Conservation (phyloP, 2,797 vertebrate genomes). For the Enteromius radiatus region DNA sequence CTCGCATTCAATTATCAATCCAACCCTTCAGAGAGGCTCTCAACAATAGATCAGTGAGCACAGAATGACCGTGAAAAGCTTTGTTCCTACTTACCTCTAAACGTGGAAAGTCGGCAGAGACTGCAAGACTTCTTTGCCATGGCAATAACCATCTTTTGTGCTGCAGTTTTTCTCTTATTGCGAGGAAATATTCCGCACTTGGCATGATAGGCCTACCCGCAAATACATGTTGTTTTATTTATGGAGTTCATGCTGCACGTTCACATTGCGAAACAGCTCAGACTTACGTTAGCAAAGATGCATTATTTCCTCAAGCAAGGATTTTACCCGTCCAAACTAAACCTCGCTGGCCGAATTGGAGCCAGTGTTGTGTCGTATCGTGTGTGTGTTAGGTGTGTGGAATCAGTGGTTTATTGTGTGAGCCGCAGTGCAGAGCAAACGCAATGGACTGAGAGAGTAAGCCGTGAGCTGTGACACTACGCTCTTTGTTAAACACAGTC, state of each 20-base stretch:
- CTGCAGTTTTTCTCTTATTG: constrained; percentile 21
- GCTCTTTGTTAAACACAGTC: constrained; percentile 38
- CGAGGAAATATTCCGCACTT: constrained; percentile 30
- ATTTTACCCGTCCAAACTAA: constrained; percentile 36
- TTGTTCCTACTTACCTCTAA: constrained; percentile 27
- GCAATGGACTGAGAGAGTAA: constrained; percentile 37
- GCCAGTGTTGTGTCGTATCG: not conserved
- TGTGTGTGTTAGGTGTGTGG: constrained; percentile 14
- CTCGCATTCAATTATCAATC: constrained; percentile 49
- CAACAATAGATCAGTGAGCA: constrained; percentile 39
- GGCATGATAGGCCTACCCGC: constrained; percentile 7
- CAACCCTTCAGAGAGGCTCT: constrained; percentile 26
- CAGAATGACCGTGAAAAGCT: not conserved
- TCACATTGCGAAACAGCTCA: not conserved
- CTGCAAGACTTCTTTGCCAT: constrained; percentile 3
- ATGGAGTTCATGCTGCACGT: constrained; percentile 33
- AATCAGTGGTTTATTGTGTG: constrained; percentile 37
- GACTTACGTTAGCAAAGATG: constrained; percentile 41
- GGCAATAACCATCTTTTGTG: constrained; percentile 22
- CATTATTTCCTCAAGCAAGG: constrained; percentile 41
- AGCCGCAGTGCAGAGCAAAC: constrained; percentile 31
- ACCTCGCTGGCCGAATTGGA: constrained; percentile 13
- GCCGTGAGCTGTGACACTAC: constrained; percentile 32
- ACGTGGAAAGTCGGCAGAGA: not conserved
- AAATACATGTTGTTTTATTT: constrained; percentile 52